These are phyloP conservation scores for Chloroclystis v-ata DNA, from an alignment of 2,888 invertebrate genomes.

Conservation along the genomic window DNA sequence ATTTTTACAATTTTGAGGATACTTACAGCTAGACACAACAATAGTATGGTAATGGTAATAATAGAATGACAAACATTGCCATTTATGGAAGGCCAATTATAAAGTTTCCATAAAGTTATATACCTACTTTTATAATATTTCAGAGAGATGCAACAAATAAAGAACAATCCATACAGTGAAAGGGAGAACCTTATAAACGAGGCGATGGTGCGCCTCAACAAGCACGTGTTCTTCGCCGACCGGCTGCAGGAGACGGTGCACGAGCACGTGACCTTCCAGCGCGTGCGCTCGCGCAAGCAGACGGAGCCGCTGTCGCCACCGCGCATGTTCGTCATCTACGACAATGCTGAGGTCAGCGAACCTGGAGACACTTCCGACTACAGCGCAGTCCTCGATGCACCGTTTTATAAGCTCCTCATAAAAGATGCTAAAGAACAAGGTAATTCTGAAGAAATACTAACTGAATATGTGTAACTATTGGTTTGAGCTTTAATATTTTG, in stretches of 20 bases:
- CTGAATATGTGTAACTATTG: neutral
- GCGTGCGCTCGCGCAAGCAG: constrained; percentile 39
- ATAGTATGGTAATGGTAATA: too few relatives aligned
- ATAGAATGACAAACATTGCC: too few relatives aligned
- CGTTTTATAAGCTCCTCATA: constrained; percentile 80
- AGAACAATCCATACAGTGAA: constrained; percentile 66
- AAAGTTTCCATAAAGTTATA: too few relatives aligned
- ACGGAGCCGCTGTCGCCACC: constrained; percentile 80
- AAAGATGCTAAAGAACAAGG: constrained; percentile 74
- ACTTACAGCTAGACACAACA: too few relatives aligned
- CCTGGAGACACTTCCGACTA: constrained; percentile 80
- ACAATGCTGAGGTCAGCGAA: constrained; percentile 84
- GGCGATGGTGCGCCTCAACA: constrained; percentile 77
- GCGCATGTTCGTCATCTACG: constrained; percentile 83
- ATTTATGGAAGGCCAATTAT: neutral
- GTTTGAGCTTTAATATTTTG: too few relatives aligned
- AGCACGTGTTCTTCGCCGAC: constrained; percentile 82
- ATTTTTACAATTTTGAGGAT: too few relatives aligned
- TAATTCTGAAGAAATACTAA: constrained; percentile 25
- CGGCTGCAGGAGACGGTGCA: constrained; percentile 83
- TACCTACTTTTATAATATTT: too few relatives aligned
- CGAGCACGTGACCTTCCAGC: constrained; percentile 77
- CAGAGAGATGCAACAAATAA: constrained; percentile 77
- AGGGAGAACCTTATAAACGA: constrained; percentile 72
- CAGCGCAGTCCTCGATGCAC: constrained; percentile 77